Conservation (phyloP, 1,140 invertebrate genomes). For the Aethina tumida region DNA sequence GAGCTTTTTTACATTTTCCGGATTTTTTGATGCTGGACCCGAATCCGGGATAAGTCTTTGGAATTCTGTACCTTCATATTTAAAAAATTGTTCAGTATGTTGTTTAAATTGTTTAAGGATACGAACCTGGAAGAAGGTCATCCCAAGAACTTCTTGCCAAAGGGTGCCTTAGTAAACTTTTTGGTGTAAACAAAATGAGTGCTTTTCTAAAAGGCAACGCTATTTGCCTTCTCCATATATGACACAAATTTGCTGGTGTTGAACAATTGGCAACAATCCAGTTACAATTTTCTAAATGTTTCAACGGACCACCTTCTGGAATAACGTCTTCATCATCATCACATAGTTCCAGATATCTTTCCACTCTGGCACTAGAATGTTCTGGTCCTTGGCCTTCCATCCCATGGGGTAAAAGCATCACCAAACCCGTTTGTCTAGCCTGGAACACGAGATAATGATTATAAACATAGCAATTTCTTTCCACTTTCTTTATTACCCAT, state of each 20-base stretch:
- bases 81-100: constrained; percentile 16
- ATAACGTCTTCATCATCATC: constrained; percentile 58
- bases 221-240: constrained; percentile 75
- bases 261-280: constrained; percentile 75
- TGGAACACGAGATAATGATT: too few relatives aligned
- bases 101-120: constrained; percentile 25
- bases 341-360: constrained; percentile 70
- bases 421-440: constrained; percentile 71
- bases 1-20: constrained; percentile 54
- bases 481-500: too few relatives aligned
- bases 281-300: constrained; percentile 73
- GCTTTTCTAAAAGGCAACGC: constrained; percentile 74
- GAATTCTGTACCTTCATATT: constrained; percentile 34
- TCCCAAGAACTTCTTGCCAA: constrained; percentile 60
- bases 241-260: constrained; percentile 80
- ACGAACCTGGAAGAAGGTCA: constrained; percentile 49
- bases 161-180: constrained; percentile 63
- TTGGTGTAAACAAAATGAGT: constrained; percentile 72
- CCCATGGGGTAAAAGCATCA: constrained; percentile 79
- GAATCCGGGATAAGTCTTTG: constrained; percentile 47
- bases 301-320: constrained; percentile 50
- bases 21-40: constrained; percentile 44
- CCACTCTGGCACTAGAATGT: constrained; percentile 72
- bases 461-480: too few relatives aligned
- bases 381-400: constrained; percentile 82